Percentiles rank a stretch among this genome's conserved stretches.
Conservation (phyloP, 2,113 vertebrate species). For the Mustela nigripes region DNA sequence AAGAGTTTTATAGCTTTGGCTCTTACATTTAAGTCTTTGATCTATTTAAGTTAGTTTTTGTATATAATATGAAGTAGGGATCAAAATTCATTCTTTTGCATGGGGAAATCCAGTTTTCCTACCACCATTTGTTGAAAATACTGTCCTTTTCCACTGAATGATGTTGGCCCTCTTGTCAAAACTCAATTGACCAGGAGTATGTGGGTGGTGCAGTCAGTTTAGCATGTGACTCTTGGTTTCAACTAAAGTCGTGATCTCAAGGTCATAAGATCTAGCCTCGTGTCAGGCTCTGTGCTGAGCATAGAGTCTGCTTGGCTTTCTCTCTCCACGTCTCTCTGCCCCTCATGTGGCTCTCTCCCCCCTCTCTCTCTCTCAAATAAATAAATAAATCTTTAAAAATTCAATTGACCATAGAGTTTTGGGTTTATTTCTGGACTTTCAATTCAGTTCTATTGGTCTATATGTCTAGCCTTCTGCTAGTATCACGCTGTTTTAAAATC, state of each 20-base stretch:
- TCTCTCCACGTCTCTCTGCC: no score
- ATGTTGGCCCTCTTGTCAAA: not conserved
- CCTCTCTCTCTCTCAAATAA: no score
- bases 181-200: not conserved
- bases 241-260: no score
- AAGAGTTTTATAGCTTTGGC: not conserved
- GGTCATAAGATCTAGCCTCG: no score
- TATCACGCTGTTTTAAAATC: not conserved
- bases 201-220: no score
- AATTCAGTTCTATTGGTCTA: not conserved
- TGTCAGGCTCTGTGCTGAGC: no score
- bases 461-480: not conserved
- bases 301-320: no score
- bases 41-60: constrained; percentile 4
- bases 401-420: not conserved
- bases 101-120: not conserved
- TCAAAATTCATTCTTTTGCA: constrained; percentile 14
- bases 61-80: not conserved
- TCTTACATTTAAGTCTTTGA: not conserved
- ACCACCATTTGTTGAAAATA: constrained; percentile 10
- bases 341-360: no score
- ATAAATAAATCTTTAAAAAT: not conserved
- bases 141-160: not conserved
- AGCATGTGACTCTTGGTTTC: no score
- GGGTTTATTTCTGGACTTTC: not conserved